phyloP scores from a whole-genome alignment of 2,888 invertebrate genomes.

The Allacma fusca region DNA sequence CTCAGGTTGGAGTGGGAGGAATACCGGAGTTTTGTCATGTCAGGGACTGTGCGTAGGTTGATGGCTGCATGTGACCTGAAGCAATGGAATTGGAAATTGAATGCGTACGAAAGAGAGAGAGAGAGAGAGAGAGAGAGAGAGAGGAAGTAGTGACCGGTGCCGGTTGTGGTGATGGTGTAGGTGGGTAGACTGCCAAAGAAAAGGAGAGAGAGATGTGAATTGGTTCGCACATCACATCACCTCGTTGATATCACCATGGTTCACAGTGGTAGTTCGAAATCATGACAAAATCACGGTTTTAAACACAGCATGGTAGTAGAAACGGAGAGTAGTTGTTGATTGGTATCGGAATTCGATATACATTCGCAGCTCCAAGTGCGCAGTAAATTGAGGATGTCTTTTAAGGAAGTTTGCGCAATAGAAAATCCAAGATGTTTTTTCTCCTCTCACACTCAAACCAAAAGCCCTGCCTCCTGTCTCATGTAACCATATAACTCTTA shows the following conservation, averaged over 20 bases:
- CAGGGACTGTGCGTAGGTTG: too few species aligned
- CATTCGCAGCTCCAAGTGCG: slow-evolving; percentile 51
- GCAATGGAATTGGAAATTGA: background rate
- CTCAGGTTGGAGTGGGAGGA: too few species aligned
- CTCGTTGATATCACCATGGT: slow-evolving; percentile 36
- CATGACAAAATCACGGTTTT: slow-evolving; percentile 52
- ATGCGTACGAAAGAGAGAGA: background rate
- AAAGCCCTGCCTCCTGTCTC: slow-evolving; percentile 36
- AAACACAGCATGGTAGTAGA: slow-evolving; percentile 44
- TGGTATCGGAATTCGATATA: slow-evolving; percentile 57
- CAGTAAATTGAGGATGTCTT: slow-evolving; percentile 58
- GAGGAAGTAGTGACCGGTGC: background rate
- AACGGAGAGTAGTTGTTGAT: slow-evolving; percentile 48
- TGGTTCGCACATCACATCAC: slow-evolving; percentile 29
- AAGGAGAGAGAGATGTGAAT: slow-evolving; percentile 28
- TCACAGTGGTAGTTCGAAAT: slow-evolving; percentile 46
- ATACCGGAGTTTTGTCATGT: too few species aligned
- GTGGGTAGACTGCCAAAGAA: slow-evolving; percentile 6
- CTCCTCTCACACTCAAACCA: slow-evolving; percentile 39
- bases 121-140: background rate
- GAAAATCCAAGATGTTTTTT: slow-evolving; percentile 55
- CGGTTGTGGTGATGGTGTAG: slow-evolving; percentile 4
- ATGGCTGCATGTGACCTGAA: too few species aligned
- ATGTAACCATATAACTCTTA: slow-evolving; percentile 37
- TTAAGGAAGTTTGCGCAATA: slow-evolving; percentile 59